Conservation (phyloP, 1,140 invertebrate species). For the Microplitis mediator region DNA sequence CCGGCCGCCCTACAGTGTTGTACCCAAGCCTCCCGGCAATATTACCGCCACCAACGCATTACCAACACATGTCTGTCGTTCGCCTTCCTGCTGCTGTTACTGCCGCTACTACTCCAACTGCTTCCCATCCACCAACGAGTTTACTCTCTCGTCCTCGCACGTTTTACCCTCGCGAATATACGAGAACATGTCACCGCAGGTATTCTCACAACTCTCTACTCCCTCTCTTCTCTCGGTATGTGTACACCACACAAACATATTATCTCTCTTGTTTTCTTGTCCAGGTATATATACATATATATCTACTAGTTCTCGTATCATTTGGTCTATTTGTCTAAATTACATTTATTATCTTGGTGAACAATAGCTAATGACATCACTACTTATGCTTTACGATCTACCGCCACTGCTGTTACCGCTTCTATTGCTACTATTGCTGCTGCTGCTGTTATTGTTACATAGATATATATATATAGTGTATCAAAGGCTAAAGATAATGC, state of each 20-base stretch:
- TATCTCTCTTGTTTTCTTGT: background rate
- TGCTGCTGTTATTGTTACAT: background rate
- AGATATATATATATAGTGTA: background rate
- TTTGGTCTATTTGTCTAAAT: slow-evolving; percentile 47
- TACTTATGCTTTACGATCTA: slow-evolving; percentile 49
- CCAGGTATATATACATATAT: background rate
- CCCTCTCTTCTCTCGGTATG: background rate
- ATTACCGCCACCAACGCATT: slow-evolving; percentile 37
- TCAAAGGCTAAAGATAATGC: background rate
- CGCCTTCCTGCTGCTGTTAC: slow-evolving; percentile 21
- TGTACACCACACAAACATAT: background rate
- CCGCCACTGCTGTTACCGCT: background rate
- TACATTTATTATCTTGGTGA: slow-evolving; percentile 45
- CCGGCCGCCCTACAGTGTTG: slow-evolving; percentile 35
- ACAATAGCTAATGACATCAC: slow-evolving; percentile 45
- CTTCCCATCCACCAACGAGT: slow-evolving; percentile 16
- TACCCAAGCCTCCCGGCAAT: slow-evolving; percentile 35
- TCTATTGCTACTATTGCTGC: slow-evolving; percentile 35
- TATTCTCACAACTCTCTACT: background rate
- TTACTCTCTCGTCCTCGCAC: background rate
- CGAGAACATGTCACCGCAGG: background rate
- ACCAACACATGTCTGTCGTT: slow-evolving; percentile 25
- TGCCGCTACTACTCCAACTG: background rate
- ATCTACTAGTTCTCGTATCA: slow-evolving; percentile 7
- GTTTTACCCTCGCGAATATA: background rate